Evolutionary conservation across 2,888 invertebrate species (phyloP).

Genomic region (Tetranychus truncatus): DNA sequence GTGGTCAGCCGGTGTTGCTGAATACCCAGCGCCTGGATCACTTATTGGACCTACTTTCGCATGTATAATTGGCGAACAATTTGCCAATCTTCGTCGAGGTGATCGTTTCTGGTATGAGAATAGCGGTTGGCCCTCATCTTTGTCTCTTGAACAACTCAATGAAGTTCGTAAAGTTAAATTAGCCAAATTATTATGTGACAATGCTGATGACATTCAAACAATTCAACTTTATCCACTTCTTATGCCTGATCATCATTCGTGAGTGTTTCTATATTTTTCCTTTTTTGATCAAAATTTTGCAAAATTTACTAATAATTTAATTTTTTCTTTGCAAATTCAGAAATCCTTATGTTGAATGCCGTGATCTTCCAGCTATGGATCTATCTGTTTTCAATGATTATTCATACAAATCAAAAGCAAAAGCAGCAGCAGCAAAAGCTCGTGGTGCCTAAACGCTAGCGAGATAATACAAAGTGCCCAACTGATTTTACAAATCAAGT

Average conservation of each 20-base stretch:
- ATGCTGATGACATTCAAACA: conserved; percentile 74
- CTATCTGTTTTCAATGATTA: conserved; percentile 37
- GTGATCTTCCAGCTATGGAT: conserved; percentile 66
- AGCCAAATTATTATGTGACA: conserved; percentile 69
- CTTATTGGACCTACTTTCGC: conserved; percentile 87
- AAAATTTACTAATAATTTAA: background rate
- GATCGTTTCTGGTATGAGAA: conserved; percentile 90
- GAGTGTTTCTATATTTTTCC: background rate
- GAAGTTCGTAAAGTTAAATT: conserved; percentile 63
- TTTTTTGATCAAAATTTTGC: background rate
- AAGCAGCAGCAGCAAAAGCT: background rate
- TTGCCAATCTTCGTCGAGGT: conserved; percentile 54
- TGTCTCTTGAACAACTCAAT: conserved; percentile 47
- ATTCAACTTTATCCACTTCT: conserved; percentile 81
- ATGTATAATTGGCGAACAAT: conserved; percentile 73
- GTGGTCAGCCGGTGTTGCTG: conserved; percentile 85
- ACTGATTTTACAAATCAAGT: background rate
- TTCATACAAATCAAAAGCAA: conserved; percentile 1
- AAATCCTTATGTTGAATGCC: conserved; percentile 43
- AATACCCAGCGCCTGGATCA: conserved; percentile 67
- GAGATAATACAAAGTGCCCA: background rate
- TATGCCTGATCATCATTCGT: conserved; percentile 47
- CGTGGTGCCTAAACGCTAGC: background rate
- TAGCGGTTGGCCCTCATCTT: conserved; percentile 68
- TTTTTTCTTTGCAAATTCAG: conserved; percentile 26